Percentiles rank a stretch among this genome's conserved stretches.
Conservation (phyloP, 2,888 invertebrate species). For the Tinea pellionella region DNA sequence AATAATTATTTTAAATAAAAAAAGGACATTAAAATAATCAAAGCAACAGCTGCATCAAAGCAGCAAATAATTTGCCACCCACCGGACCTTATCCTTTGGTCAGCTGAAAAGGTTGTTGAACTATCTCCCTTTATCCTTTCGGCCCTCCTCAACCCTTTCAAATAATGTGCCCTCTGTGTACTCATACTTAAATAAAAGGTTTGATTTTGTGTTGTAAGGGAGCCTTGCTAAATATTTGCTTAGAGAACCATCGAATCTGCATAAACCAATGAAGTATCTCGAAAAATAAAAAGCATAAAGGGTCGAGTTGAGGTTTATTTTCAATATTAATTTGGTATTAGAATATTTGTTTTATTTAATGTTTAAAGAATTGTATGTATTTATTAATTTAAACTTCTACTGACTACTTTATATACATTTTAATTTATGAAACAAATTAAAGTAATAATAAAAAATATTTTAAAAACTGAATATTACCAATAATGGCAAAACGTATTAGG, state of each 20-base stretch:
- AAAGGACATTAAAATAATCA: neutral
- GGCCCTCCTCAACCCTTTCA: conserved; percentile 27
- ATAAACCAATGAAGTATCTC: conserved; percentile 27
- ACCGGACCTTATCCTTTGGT: conserved; percentile 39
- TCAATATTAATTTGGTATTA: neutral
- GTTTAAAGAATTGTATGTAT: too few relatives aligned
- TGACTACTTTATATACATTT: too few relatives aligned
- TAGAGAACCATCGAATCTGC: conserved; percentile 50
- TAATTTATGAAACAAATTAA: too few relatives aligned
- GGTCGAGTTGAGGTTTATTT: neutral
- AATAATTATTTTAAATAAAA: neutral
- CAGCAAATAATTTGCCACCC: conserved; percentile 7
- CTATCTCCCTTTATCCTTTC: conserved; percentile 38
- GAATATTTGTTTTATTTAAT: neutral
- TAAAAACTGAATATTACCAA: too few relatives aligned
- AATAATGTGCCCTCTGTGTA: conserved; percentile 53
- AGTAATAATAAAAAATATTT: neutral
- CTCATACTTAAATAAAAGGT: conserved; percentile 67
- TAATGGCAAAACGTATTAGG: too few relatives aligned
- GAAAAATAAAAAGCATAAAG: neutral
- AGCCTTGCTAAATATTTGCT: conserved; percentile 57
- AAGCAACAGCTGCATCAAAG: neutral
- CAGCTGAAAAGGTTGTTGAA: conserved; percentile 63
- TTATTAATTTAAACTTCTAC: too few relatives aligned
- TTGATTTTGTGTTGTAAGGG: conserved; percentile 68